Base-by-base conservation (phyloP, 2,113 vertebrate genomes). In the Micronycteris hirsuta region DNA sequence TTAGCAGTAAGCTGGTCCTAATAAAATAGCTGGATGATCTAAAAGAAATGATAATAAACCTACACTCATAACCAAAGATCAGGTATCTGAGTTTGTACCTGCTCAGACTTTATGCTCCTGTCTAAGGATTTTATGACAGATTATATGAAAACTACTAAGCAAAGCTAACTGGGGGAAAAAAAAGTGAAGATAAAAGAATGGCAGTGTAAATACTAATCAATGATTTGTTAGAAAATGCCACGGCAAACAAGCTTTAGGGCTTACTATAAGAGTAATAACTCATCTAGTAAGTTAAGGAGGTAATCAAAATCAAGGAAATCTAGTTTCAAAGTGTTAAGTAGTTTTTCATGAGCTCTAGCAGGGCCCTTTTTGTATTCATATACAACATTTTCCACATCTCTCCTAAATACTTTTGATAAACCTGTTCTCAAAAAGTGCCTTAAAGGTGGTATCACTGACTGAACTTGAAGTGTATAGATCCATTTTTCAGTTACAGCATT, bases 321-420 rank as follows among this genome's bases (percentile, higher is more conserved):
- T 26, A 91, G 45, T 41, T 86, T 88, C 63, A 81, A 92, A 95
- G 56, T 70, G 36, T 38, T 61, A 77, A 92, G 63, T 71, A 89
- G 63, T 81, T 95, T 95, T 94, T 93, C 63, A 94, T 14, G 26
- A 88, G 22, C 19, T 95, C 49, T 78, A 87, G 36, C 17, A 95
- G 33, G 36, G 22, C 22, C 54, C 15, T 95, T 31, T 61, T 11
- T 83, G 7, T 28, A 52, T 78, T 28, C 71, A 78, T 67, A 68
- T 63, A 94, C 1, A 92, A 58, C 14, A 65, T 58, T 87, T 94
- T 67, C 76, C 73, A 87, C 22, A 81, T 67, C 45, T 85, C 24
- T 95, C 78, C 49, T 94, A 88, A 49, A 67, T 70, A 92, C 86
- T 96, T 92, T 63, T 96, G 81, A 95, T 38, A 95, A 95, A 96